phyloP scores from a whole-genome alignment of 2,797 vertebrate species.

The Bradypodion pumilum region DNA sequence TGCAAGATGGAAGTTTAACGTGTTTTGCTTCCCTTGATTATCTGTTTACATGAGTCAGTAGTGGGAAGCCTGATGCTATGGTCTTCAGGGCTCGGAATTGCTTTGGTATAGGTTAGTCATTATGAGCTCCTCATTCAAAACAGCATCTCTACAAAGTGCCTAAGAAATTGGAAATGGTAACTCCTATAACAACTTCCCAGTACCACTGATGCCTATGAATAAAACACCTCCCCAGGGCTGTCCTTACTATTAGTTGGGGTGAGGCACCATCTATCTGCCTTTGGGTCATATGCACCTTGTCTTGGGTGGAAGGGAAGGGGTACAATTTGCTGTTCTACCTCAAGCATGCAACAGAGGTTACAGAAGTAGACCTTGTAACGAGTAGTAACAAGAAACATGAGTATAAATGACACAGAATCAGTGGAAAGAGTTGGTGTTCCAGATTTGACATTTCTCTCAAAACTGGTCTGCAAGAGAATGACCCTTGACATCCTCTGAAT shows the following conservation, averaged over 20 bases:
- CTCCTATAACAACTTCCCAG: not conserved
- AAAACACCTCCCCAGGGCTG: not conserved
- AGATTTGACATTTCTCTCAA: not conserved
- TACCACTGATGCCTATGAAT: not conserved
- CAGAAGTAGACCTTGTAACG: no score
- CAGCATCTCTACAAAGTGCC: conserved; percentile 8
- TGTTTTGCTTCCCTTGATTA: conserved; percentile 24
- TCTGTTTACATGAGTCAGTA: conserved; percentile 38
- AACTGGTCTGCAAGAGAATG: no score
- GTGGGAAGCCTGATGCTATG: not conserved
- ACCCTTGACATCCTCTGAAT: no score
- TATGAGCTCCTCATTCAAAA: not conserved
- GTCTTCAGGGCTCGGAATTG: not conserved
- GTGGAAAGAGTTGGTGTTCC: not conserved
- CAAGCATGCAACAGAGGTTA: not conserved
- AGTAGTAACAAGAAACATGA: not conserved
- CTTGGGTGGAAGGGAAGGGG: not conserved
- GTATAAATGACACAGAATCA: not conserved
- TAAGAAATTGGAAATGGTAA: conserved; percentile 3
- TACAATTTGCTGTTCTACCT: not conserved
- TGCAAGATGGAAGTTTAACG: conserved; percentile 26
- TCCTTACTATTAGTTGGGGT: not conserved
- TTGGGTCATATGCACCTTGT: not conserved
- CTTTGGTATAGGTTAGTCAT: not conserved
- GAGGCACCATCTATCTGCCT: not conserved